Evolutionary conservation across 2,888 invertebrate species (phyloP), one percentile per base, ranked within the genome.

Genomic region (Drosophila kuntzei): DNA sequence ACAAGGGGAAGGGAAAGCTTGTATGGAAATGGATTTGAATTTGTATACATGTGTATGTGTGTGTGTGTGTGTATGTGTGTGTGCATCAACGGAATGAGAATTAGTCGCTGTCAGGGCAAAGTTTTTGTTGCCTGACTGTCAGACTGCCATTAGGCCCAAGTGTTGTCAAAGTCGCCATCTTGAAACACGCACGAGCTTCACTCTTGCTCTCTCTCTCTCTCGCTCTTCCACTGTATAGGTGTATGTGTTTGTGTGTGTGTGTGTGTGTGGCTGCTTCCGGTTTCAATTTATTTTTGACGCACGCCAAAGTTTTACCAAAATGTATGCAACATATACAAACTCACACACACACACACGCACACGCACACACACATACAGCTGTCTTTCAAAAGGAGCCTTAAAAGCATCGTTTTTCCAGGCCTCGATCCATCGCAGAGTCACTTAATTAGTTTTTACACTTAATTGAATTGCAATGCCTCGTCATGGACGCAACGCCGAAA

Each of bases 361-460:
- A 53, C 18, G 27, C 43, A 11, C 41, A 61, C 16, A 46, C 55
- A 59, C 18, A 34, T 22, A 12, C 32, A 16, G 29, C 49, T 22
- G 39, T 29, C 14, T 34, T 36, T 41, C 43, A 54, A 20, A 32
- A 34, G 59, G 57, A 47, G 55, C 51, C 60, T 59, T 73, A 63
- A 64, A 57, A 61, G 57, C 61, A 54, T 65, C 50, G 54, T 46
- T 36, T 16, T 41, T 49, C 54, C 60, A 54, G 47, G 36, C 55
- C 55, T 55, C 36, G 50, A n/a, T 37, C 47, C 55, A 55, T 37
- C 34, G 57, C 65, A 75, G 72, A 76, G 78, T 73, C 75, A 81
- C 86, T 88, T 87, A 88, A 87, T 88, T 89, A 89, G 87, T 87
- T 88, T 89, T 88, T 76, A 86, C 89, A 88, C 78, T 88, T 87